Evolutionary conservation across 2,888 invertebrate genomes (phyloP), one percentile per base, ranked within the genome.

Genomic region (Xanthia icteritia): DNA sequence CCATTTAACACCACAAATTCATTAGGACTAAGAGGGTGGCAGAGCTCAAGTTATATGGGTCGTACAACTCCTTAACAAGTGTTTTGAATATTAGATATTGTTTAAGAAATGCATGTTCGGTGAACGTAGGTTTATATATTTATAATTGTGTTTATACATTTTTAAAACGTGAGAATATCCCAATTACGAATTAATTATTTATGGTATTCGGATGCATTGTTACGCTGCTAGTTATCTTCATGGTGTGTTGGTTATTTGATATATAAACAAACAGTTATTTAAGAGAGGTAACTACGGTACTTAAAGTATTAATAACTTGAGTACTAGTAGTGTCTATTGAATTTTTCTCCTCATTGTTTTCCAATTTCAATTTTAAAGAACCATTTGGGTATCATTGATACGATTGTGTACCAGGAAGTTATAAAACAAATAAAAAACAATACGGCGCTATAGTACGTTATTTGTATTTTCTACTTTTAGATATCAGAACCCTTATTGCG

Each of bases 151-250:
- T n/a, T n/a, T n/a, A n/a, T n/a, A n/a, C n/a, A n/a, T n/a, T n/a
- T n/a, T n/a, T n/a, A n/a, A n/a, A n/a, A 81, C 89, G 89, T 91
- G 91, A 88, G 89, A 91, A 89, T 86, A 77, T 82, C 81, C 80
- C 74, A 85, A 88, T 86, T 88, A 82, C 39, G 77, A 77, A 88
- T 84, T 71, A 80, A 80, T 78, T 85, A 79, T 83, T 82, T 77
- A 80, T 79, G 68, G 69, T 70, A 31, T 69, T 69, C 68, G 31
- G 63, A 79, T 67, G 79, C 70, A 71, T 75, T 69, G 73, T 88
- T 76, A 74, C 73, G 76, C 54, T 75, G 64, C 42, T 42, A 66
- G 67, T 63, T 82, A 73, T 76, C 71, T 81, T 81, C 63, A 81
- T 64, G 78, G 77, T 58, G 13, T 54, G 77, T 39, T 74, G 69